Conservation (phyloP, 1,140 invertebrate species). For the Aphis gossypii region DNA sequence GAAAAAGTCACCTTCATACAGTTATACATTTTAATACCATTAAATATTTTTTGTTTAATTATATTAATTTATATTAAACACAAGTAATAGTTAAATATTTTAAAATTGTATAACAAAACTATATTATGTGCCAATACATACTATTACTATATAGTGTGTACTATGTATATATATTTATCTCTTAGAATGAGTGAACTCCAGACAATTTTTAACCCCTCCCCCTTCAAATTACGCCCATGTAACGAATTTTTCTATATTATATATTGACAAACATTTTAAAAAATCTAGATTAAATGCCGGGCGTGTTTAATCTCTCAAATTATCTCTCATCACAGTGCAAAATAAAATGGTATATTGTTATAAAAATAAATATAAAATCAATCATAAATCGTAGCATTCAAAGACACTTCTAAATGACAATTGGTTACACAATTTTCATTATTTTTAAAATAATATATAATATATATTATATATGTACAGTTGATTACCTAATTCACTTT, state of each 20-base stretch:
- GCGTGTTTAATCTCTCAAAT: too few species aligned
- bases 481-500: background rate
- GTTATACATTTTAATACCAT: background rate
- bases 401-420: background rate
- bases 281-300: background rate
- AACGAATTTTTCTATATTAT: background rate
- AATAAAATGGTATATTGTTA: background rate
- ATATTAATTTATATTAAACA: background rate
- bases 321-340: background rate
- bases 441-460: background rate
- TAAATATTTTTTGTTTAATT: background rate
- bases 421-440: background rate
- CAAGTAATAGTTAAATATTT: background rate
- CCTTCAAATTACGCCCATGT: background rate
- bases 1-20: background rate
- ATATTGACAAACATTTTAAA: background rate
- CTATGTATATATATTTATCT: background rate
- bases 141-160: too few species aligned
- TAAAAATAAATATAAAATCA: background rate
- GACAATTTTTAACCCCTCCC: background rate
- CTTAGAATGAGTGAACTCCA: background rate
- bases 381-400: background rate
- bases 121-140: too few species aligned
- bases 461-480: background rate
- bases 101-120: background rate